A percentile compares a stretch with the other conserved stretches of the same genome.
Conservation (phyloP, 2,113 vertebrate species). For the Epinephelus lanceolatus region DNA sequence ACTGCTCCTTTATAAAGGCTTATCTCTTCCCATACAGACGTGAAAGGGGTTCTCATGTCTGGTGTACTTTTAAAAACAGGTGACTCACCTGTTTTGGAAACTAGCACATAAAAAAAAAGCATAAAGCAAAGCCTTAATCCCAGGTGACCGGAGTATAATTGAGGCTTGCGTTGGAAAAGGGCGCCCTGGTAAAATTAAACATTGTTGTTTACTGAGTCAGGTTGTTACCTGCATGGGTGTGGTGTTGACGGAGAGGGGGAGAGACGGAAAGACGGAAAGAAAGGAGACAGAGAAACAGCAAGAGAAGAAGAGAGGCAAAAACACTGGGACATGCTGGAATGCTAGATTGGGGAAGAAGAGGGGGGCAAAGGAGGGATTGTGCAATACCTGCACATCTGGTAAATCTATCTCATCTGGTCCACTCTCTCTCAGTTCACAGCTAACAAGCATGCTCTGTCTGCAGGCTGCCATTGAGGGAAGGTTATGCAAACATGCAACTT, state of each 20-base stretch:
- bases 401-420: constrained; percentile 77
- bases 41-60: constrained; percentile 24
- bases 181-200: constrained; percentile 60
- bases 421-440: constrained; percentile 55
- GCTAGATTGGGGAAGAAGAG: constrained; percentile 57
- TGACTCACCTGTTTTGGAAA: constrained; percentile 83
- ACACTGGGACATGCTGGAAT: constrained; percentile 68
- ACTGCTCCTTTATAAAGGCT: background rate
- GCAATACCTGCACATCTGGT: constrained; percentile 85
- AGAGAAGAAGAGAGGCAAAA: constrained; percentile 20
- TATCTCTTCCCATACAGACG: constrained; percentile 11
- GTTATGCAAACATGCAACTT: constrained; percentile 73
- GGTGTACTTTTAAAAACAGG: constrained; percentile 47
- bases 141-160: constrained; percentile 67
- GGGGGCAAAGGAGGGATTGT: constrained; percentile 72
- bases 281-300: background rate
- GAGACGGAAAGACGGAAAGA: background rate
- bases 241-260: constrained; percentile 26
- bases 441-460: constrained; percentile 74
- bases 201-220: constrained; percentile 73
- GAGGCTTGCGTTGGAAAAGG: constrained; percentile 55
- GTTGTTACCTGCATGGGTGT: constrained; percentile 77
- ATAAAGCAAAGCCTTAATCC: constrained; percentile 64
- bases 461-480: constrained; percentile 56
- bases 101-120: constrained; percentile 22